A percentile compares a stretch with the other conserved stretches of the same genome.
These are phyloP conservation scores for Cantharis rufa DNA, from an alignment of 2,888 invertebrate species.

Conservation along the genomic window DNA sequence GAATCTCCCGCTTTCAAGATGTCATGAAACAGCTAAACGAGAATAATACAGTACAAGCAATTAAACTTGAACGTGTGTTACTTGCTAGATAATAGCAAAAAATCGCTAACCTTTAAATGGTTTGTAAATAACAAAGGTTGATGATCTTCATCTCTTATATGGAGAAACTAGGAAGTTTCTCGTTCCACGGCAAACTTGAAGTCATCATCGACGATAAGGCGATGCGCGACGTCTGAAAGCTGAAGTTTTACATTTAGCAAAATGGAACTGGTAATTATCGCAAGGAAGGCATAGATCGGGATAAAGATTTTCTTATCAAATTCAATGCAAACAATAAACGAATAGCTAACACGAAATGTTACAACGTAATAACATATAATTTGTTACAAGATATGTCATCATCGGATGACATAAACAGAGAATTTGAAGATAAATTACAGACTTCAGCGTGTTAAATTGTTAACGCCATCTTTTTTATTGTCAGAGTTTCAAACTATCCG, in stretches of 20 bases:
- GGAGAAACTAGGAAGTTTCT: conserved; percentile 2
- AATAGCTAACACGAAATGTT: conserved; percentile 15
- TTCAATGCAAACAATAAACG: conserved; percentile 9
- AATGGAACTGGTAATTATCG: neutral
- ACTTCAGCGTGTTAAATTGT: conserved; percentile 12
- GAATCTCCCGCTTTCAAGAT: neutral
- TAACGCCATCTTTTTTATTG: conserved; percentile 3
- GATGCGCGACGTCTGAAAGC: neutral
- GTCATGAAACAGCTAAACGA: neutral
- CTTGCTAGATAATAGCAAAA: neutral
- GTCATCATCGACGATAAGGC: neutral
- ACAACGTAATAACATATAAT: conserved; percentile 18
- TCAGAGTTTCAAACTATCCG: conserved; percentile 2
- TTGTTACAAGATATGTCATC: conserved; percentile 22
- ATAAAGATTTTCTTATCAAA: conserved; percentile 10
- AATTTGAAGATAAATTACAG: conserved; percentile 17
- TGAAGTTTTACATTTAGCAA: neutral
- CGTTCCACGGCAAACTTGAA: neutral
- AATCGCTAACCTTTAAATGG: neutral
- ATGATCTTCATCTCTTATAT: neutral
- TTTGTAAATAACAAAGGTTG: neutral
- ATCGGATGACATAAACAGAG: conserved; percentile 12
- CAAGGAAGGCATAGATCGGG: neutral
- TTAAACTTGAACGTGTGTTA: conserved; percentile 1
- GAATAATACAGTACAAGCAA: neutral